These are phyloP conservation scores for Dryococelus australis DNA, from an alignment of 2,888 invertebrate species.

Conservation along the genomic window DNA sequence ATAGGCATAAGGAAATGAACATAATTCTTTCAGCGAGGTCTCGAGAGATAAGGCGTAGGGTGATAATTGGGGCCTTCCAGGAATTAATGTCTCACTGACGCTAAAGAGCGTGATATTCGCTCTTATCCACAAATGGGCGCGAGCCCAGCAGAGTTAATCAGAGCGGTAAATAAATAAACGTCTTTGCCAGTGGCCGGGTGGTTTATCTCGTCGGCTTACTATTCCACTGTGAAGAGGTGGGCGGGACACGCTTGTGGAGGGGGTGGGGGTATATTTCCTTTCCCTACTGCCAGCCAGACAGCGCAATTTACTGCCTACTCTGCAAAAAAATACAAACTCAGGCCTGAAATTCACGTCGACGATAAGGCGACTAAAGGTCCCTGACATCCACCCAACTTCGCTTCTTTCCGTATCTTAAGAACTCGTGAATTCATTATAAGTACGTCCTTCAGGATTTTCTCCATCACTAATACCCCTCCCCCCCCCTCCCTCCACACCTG, in stretches of 20 bases:
- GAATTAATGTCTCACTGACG: too few relatives aligned
- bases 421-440: slow-evolving; percentile 3
- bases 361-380: neutral
- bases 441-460: slow-evolving; percentile 16
- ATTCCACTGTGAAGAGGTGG: neutral
- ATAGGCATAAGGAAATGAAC: too few relatives aligned
- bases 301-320: neutral
- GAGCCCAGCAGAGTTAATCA: neutral
- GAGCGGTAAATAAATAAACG: neutral
- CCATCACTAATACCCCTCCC: neutral
- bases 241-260: neutral
- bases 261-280: neutral
- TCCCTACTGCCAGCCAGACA: neutral
- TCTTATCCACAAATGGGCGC: neutral
- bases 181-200: neutral
- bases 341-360: neutral
- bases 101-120: neutral
- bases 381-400: neutral
- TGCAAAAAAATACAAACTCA: neutral
- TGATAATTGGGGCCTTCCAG: too few relatives aligned
- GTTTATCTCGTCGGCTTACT: neutral
- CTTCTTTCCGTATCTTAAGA: neutral
- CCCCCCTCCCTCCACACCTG: neutral
- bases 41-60: too few relatives aligned
- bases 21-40: too few relatives aligned